Conservation (phyloP, 2,113 vertebrate genomes). For the Xyrauchen texanus region DNA sequence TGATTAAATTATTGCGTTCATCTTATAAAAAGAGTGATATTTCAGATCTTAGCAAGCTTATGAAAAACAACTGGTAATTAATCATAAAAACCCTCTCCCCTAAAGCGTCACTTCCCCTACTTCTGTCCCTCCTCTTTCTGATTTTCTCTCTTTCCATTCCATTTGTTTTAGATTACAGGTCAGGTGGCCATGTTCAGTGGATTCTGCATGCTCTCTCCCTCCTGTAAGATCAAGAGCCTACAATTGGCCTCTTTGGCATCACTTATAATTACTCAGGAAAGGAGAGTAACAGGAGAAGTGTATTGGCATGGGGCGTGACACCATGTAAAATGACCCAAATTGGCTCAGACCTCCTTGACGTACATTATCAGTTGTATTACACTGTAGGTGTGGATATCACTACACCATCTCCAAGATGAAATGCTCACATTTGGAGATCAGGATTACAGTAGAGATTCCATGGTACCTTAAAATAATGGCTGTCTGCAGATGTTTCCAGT, state of each 20-base stretch:
- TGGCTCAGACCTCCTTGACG: not conserved
- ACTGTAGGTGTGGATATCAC: not conserved
- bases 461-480: slow-evolving; percentile 5
- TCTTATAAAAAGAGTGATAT: slow-evolving; percentile 56
- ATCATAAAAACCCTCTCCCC: slow-evolving; percentile 43
- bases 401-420: slow-evolving; percentile 6
- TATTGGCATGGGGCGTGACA: slow-evolving; percentile 14
- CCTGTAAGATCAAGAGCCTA: slow-evolving; percentile 15
- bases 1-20: slow-evolving; percentile 73
- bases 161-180: slow-evolving; percentile 41
- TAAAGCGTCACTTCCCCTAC: not conserved
- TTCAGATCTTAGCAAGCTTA: not conserved
- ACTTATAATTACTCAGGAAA: slow-evolving; percentile 43
- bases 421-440: not conserved
- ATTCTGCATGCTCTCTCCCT: not conserved
- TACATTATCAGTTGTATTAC: not conserved
- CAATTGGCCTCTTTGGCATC: slow-evolving; percentile 38
- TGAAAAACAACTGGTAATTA: slow-evolving; percentile 62
- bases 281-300: slow-evolving; percentile 30
- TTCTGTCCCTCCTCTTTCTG: not conserved
- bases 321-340: slow-evolving; percentile 31
- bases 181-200: slow-evolving; percentile 14
- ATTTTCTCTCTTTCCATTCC: not conserved
- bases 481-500: not conserved
- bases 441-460: not conserved